These are phyloP conservation scores for Acridotheres tristis DNA, from an alignment of 2,797 vertebrate species.

Conservation along the genomic window DNA sequence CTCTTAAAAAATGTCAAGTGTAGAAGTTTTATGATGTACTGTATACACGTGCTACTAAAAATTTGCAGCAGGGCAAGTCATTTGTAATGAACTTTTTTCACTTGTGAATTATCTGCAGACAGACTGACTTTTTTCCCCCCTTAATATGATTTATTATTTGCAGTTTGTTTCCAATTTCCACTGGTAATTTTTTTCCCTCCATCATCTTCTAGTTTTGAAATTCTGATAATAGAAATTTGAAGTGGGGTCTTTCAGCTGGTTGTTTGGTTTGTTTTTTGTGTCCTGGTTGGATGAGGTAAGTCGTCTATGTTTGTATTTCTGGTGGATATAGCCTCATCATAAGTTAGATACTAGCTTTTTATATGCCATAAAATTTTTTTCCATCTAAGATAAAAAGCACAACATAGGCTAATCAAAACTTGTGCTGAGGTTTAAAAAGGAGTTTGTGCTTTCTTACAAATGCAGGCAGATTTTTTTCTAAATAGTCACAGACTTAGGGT, in stretches of 20 bases:
- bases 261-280: not conserved
- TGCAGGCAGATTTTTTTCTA: not conserved
- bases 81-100: slow-evolving; percentile 50
- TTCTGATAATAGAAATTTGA: not conserved
- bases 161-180: slow-evolving; percentile 2
- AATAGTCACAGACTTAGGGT: not conserved
- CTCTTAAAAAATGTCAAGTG: slow-evolving; percentile 11
- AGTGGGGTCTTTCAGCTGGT: not conserved
- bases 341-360: not conserved
- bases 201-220: not conserved
- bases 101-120: slow-evolving; percentile 46
- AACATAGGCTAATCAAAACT: not conserved
- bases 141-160: slow-evolving; percentile 36
- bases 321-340: not conserved
- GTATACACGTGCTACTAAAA: slow-evolving; percentile 38
- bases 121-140: not conserved
- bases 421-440: not conserved
- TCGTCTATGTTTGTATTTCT: not conserved
- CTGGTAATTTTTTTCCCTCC: not conserved
- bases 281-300: not conserved
- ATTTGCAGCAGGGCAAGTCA: slow-evolving; percentile 26
- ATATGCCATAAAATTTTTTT: not conserved
- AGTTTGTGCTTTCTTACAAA: not conserved
- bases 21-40: slow-evolving; percentile 44
- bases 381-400: not conserved